Percentiles rank a stretch among this genome's conserved stretches.
These are phyloP conservation scores for Rhizoglyphus robini DNA, from an alignment of 1,140 invertebrate species.

Conservation along the genomic window DNA sequence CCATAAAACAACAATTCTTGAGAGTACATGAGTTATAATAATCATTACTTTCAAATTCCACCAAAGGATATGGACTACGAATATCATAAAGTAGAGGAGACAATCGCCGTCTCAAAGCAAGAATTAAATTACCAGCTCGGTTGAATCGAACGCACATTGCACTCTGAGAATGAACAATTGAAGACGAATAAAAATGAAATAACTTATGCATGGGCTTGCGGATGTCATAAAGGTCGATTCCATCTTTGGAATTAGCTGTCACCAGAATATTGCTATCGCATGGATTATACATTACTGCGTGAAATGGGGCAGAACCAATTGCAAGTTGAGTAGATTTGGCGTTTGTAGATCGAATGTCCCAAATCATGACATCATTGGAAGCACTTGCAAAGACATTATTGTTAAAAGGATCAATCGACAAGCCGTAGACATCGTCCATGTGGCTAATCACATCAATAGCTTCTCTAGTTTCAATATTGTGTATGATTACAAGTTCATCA, in stretches of 20 bases:
- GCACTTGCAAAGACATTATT: slow-evolving; percentile 69
- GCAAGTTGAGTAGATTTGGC: slow-evolving; percentile 49
- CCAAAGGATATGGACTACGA: slow-evolving; percentile 48
- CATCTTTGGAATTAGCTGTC: slow-evolving; percentile 76
- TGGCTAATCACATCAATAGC: slow-evolving; percentile 39
- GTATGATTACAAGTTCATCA: slow-evolving; percentile 81
- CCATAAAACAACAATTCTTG: slow-evolving; percentile 91
- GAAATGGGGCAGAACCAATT: slow-evolving; percentile 56
- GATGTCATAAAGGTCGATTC: slow-evolving; percentile 74
- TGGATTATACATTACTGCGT: slow-evolving; percentile 81
- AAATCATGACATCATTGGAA: slow-evolving; percentile 73
- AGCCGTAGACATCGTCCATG: slow-evolving; percentile 72
- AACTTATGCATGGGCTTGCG: slow-evolving; percentile 52
- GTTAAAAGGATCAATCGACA: slow-evolving; percentile 69
- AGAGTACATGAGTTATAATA: slow-evolving; percentile 94
- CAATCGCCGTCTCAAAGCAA: slow-evolving; percentile 66
- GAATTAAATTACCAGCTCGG: slow-evolving; percentile 53
- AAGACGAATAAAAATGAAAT: slow-evolving; percentile 48
- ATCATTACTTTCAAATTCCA: slow-evolving; percentile 73
- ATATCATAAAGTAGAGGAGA: slow-evolving; percentile 65
- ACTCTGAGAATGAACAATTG: slow-evolving; percentile 54
- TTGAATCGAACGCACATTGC: slow-evolving; percentile 80
- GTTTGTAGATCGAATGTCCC: slow-evolving; percentile 52
- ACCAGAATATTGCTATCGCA: slow-evolving; percentile 60
- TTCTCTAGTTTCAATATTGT: slow-evolving; percentile 60